These are phyloP conservation scores for Anisognathus igniventris DNA, from an alignment of 2,797 vertebrate genomes.

Conservation along the genomic window DNA sequence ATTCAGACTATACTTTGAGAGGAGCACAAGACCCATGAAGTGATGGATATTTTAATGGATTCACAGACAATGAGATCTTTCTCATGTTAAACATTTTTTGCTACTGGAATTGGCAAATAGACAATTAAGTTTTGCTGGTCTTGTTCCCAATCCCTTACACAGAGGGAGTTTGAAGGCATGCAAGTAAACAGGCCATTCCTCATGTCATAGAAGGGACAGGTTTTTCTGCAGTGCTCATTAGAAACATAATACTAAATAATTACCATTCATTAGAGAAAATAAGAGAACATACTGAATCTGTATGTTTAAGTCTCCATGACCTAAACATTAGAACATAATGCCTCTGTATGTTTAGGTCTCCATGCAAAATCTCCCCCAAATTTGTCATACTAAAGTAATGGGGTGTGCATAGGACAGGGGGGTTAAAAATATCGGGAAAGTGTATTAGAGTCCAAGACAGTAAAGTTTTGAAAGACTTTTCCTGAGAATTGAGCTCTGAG, in stretches of 20 bases:
- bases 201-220: background rate
- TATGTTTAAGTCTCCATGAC: background rate
- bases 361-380: background rate
- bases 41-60: background rate
- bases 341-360: background rate
- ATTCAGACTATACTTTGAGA: background rate
- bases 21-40: background rate
- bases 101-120: background rate
- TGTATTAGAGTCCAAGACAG: background rate
- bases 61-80: background rate
- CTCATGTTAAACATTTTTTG: background rate
- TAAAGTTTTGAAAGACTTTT: background rate
- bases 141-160: background rate
- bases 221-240: background rate
- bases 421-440: background rate
- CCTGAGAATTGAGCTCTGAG: background rate
- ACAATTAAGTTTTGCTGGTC: background rate
- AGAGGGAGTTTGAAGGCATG: background rate
- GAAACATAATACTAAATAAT: background rate
- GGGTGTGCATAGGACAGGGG: rapidly evolving
- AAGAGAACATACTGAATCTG: background rate
- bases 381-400: background rate
- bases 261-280: background rate
- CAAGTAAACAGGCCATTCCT: background rate
- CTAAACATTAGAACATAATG: background rate